These are phyloP conservation scores for Corythoichthys intestinalis DNA, from an alignment of 2,113 vertebrate genomes.

Conservation along the genomic window DNA sequence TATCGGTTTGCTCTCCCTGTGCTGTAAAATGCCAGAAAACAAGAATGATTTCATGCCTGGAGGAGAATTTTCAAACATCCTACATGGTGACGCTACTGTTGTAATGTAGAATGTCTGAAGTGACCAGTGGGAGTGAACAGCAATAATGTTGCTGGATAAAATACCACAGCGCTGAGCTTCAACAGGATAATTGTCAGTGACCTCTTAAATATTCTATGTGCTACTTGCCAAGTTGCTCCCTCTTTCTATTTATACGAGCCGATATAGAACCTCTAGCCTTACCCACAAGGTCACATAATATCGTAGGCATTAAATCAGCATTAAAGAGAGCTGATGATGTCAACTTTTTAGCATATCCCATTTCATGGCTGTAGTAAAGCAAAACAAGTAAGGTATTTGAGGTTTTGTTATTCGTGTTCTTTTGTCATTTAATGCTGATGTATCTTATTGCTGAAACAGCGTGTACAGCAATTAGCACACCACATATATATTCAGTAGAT, in stretches of 20 bases:
- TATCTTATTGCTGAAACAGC: neutral
- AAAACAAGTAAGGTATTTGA: neutral
- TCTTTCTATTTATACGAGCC: constrained; percentile 5
- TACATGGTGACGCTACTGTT: neutral
- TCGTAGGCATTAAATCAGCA: neutral
- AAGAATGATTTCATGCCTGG: neutral
- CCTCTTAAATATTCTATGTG: constrained; percentile 5
- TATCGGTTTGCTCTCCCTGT: neutral
- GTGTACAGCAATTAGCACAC: neutral
- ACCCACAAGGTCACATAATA: constrained; percentile 1
- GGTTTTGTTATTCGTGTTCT: neutral
- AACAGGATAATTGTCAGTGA: neutral
- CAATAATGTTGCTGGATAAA: neutral
- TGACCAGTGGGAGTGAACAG: constrained; percentile 3
- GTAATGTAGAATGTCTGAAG: neutral
- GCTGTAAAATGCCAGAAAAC: neutral
- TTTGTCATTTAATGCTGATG: neutral
- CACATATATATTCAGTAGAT: constrained; percentile 18
- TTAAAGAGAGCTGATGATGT: neutral
- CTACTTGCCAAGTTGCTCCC: constrained; percentile 1
- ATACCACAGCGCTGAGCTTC: neutral
- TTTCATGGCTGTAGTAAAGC: neutral
- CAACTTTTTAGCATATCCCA: neutral
- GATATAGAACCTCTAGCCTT: constrained; percentile 2
- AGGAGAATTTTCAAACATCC: neutral